These are phyloP conservation scores for Pogonocichla stellata DNA, from an alignment of 2,113 vertebrate species.

Conservation along the genomic window DNA sequence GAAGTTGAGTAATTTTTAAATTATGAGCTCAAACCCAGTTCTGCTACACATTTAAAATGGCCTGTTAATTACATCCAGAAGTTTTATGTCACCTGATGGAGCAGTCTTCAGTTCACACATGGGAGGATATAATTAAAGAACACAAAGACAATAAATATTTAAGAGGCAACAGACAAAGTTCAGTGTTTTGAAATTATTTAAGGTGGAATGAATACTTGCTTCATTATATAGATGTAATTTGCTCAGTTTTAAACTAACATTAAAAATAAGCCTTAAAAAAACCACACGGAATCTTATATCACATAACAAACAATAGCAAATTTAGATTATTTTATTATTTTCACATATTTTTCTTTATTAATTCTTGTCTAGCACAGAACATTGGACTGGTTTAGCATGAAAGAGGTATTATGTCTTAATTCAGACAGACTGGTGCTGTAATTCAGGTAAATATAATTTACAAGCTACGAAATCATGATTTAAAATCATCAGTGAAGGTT, in stretches of 20 bases:
- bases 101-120: background rate
- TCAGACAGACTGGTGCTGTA: background rate
- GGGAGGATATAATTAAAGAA: background rate
- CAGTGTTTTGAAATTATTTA: background rate
- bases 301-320: background rate
- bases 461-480: background rate
- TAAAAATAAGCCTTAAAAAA: background rate
- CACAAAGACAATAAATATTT: background rate
- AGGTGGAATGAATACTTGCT: background rate
- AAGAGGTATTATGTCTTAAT: background rate
- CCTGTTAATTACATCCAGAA: background rate
- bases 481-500: background rate
- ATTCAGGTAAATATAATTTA: background rate
- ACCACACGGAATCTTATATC: background rate
- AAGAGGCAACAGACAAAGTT: background rate
- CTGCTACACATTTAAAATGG: background rate
- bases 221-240: background rate
- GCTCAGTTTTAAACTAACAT: background rate
- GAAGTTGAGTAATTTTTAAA: background rate
- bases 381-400: background rate
- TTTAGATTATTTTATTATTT: background rate
- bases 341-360: background rate
- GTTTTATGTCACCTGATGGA: background rate
- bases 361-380: background rate
- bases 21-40: background rate